Percentiles rank a stretch among this genome's conserved stretches.
These are phyloP conservation scores for Phalanger gymnotis DNA, from an alignment of 2,797 vertebrate species.

Conservation along the genomic window DNA sequence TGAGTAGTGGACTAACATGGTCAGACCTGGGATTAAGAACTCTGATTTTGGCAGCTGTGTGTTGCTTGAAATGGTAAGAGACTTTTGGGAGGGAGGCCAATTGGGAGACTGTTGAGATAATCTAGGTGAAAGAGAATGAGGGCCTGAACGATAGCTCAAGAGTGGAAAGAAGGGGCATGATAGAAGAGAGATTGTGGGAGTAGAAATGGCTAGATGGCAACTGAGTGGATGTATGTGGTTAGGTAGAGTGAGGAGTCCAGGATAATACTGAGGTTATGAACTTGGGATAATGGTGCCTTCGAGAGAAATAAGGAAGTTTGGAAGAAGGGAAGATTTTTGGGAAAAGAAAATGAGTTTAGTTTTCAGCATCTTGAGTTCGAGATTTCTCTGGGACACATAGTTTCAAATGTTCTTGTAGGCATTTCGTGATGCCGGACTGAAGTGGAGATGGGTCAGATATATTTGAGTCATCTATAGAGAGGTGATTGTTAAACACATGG, in stretches of 20 bases:
- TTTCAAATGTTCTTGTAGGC: not conserved
- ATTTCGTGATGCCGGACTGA: not conserved
- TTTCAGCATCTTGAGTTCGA: not conserved
- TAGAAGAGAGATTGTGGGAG: not conserved
- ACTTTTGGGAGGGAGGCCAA: not conserved
- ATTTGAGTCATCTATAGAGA: not conserved
- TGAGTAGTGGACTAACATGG: not conserved
- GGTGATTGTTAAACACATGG: not conserved
- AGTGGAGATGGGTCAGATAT: not conserved
- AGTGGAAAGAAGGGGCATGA: not conserved
- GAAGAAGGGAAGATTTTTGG: not conserved
- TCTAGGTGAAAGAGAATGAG: not conserved
- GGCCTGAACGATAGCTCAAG: not conserved
- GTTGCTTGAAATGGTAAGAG: not conserved
- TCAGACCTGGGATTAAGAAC: not conserved
- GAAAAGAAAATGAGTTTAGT: not conserved
- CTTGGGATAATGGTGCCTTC: not conserved
- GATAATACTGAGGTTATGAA: not conserved
- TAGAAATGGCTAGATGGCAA: not conserved
- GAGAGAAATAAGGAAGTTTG: not conserved
- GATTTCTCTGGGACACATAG: not conserved
- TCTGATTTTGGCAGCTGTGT: not conserved
- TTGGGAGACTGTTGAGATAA: not conserved
- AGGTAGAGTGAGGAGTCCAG: not conserved
- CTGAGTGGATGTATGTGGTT: not conserved